Evolutionary conservation across 2,797 vertebrate genomes (phyloP).

Genomic region (Australoheros facetus): DNA sequence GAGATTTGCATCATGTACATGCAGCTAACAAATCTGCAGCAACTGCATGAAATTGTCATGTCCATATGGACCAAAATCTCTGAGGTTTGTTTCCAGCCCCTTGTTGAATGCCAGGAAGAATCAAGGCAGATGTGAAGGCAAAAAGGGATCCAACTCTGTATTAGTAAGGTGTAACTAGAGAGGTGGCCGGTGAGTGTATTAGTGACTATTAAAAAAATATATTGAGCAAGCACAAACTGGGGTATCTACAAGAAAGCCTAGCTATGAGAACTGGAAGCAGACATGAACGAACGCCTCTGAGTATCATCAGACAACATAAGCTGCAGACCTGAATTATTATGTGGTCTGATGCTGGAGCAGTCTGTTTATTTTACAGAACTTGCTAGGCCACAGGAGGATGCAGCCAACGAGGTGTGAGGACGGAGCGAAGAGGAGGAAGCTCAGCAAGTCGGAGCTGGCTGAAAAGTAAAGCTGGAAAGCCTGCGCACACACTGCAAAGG

Average conservation of each 20-base stretch:
- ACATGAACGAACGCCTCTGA: slow-evolving; percentile 18
- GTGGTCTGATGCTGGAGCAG: slow-evolving; percentile 43
- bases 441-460: slow-evolving; percentile 26
- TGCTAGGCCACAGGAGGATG: slow-evolving; percentile 33
- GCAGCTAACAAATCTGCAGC: too few relatives aligned
- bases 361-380: slow-evolving; percentile 50
- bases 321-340: slow-evolving; percentile 39
- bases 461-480: slow-evolving; percentile 33
- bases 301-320: slow-evolving; percentile 20
- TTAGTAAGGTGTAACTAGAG: background rate
- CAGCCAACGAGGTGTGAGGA: slow-evolving; percentile 47
- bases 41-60: background rate
- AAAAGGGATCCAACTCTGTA: background rate
- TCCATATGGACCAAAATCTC: background rate
- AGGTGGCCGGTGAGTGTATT: background rate
- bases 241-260: slow-evolving; percentile 2
- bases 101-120: background rate
- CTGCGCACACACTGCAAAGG: slow-evolving; percentile 1
- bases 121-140: background rate
- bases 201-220: slow-evolving; percentile 1
- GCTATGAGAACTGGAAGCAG: slow-evolving; percentile 14
- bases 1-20: background rate
- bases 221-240: background rate
- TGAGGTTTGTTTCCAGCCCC: background rate
- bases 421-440: slow-evolving; percentile 28